phyloP scores from a whole-genome alignment of 2,888 invertebrate genomes.

The Drosophila paracracens region DNA sequence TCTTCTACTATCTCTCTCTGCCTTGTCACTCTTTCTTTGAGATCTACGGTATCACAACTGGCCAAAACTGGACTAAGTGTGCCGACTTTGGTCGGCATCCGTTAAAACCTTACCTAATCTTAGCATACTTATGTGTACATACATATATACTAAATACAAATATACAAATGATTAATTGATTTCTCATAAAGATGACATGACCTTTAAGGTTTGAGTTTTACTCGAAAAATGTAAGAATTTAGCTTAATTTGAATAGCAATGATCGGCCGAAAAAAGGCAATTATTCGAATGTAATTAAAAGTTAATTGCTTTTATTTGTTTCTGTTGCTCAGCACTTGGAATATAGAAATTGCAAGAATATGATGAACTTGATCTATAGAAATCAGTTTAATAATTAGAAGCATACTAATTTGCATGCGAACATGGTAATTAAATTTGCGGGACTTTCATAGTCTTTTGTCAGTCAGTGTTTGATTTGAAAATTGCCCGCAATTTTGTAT shows the following conservation, averaged over 20 bases:
- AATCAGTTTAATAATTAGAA: not conserved
- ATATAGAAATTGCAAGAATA: not conserved
- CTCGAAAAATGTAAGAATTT: not conserved
- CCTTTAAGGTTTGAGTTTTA: constrained; percentile 24
- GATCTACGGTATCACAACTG: too few species aligned
- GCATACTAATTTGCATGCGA: not conserved
- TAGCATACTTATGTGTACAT: not conserved
- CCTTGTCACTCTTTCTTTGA: too few species aligned
- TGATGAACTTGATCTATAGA: not conserved
- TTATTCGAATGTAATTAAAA: not conserved
- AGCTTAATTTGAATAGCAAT: not conserved
- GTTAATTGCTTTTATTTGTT: not conserved
- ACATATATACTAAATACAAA: not conserved
- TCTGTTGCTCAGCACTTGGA: not conserved
- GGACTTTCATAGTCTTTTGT: constrained; percentile 9
- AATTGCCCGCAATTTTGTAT: constrained; percentile 43
- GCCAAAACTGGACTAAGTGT: too few species aligned
- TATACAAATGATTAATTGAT: constrained; percentile 6
- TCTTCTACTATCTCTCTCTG: too few species aligned
- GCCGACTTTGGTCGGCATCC: too few species aligned
- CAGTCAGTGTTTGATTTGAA: constrained; percentile 33
- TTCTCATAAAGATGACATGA: not conserved
- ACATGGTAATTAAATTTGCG: not conserved
- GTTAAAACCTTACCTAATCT: too few species aligned
- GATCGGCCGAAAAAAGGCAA: not conserved